phyloP scores from a whole-genome alignment of 2,113 vertebrate genomes.

The Heterotilapia buettikoferi region DNA sequence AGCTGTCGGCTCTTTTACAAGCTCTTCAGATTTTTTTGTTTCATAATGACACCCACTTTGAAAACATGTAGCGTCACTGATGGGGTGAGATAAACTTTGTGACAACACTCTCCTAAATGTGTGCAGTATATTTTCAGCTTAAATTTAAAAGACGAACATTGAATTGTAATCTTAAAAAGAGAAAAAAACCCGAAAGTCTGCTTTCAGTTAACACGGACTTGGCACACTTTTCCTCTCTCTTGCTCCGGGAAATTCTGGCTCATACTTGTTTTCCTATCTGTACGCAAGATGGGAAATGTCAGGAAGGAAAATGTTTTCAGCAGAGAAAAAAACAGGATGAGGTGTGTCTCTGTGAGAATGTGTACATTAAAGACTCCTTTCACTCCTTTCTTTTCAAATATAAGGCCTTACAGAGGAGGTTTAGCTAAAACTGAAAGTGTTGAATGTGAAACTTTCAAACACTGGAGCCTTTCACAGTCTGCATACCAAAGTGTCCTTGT shows the following conservation, averaged over 20 bases:
- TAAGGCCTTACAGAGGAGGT: not conserved
- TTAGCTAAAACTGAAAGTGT: not conserved
- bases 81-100: not conserved
- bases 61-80: not conserved
- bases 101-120: not conserved
- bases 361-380: not conserved
- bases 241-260: not conserved
- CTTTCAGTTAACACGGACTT: not conserved
- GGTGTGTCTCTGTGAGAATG: not conserved
- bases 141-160: not conserved
- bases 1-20: not conserved
- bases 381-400: not conserved
- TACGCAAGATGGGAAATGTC: not conserved
- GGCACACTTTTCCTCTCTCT: not conserved
- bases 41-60: not conserved
- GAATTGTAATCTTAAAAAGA: not conserved
- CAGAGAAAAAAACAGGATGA: not conserved
- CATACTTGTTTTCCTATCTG: not conserved
- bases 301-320: not conserved
- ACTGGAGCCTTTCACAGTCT: not conserved
- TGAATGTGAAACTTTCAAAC: not conserved
- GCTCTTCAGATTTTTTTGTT: not conserved
- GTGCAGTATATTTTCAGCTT: not conserved
- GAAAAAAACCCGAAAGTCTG: accelerated
- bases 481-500: not conserved